Conservation (phyloP, 2,113 vertebrate genomes). For the Gymnobelideus leadbeateri region DNA sequence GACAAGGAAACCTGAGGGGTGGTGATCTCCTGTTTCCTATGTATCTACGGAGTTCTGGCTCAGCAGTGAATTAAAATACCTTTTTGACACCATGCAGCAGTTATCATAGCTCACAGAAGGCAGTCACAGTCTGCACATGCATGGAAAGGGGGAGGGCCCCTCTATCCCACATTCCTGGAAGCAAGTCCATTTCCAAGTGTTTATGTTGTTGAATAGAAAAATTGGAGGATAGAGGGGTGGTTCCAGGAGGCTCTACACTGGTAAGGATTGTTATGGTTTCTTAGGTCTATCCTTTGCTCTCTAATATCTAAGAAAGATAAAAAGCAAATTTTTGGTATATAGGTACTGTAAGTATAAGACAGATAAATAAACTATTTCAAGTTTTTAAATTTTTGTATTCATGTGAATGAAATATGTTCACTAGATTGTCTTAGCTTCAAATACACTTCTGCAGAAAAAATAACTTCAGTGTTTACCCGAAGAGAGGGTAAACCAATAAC, state of each 20-base stretch:
- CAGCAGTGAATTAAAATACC: background rate
- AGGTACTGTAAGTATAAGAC: conserved; percentile 51
- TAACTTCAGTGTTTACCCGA: conserved; percentile 64
- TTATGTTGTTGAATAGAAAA: background rate
- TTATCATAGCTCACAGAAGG: background rate
- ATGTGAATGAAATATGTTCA: conserved; percentile 63
- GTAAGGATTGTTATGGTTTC: conserved; percentile 15
- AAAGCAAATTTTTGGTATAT: conserved; percentile 49
- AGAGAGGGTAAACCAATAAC: conserved; percentile 74
- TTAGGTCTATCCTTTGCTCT: conserved; percentile 41
- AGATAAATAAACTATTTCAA: conserved; percentile 66
- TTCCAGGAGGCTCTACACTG: conserved; percentile 39
- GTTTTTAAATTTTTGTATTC: conserved; percentile 56
- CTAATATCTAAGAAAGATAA: background rate
- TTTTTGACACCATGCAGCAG: background rate
- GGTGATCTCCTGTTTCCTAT: background rate
- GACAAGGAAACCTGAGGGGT: background rate
- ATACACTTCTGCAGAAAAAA: conserved; percentile 66
- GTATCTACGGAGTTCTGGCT: background rate
- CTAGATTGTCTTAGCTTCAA: conserved; percentile 69
- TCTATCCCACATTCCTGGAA: background rate
- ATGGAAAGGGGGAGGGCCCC: background rate
- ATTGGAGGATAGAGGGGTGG: background rate
- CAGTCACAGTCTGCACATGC: background rate
- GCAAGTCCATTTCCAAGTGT: background rate